Evolutionary conservation across 2,888 invertebrate genomes (phyloP).

Genomic region (Hypsopygia costalis): DNA sequence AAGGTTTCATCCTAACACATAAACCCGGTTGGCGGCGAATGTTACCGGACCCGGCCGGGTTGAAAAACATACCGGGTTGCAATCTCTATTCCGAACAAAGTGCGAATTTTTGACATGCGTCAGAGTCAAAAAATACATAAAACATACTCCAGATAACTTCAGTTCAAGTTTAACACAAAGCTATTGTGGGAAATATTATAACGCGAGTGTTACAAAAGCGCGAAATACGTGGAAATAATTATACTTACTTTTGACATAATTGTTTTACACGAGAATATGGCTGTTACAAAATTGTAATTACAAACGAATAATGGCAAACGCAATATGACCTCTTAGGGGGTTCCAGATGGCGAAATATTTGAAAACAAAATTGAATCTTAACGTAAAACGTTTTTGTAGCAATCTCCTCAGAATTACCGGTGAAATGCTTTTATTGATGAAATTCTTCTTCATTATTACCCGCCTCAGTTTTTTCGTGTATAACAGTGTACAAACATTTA

Average conservation of each 20-base stretch:
- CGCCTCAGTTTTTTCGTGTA: too few relatives aligned
- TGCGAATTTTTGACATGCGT: too few relatives aligned
- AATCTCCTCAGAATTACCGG: too few relatives aligned
- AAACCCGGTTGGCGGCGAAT: too few relatives aligned
- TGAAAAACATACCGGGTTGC: too few relatives aligned
- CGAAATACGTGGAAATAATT: background rate
- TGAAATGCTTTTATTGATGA: too few relatives aligned
- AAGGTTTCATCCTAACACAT: too few relatives aligned
- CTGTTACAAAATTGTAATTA: background rate
- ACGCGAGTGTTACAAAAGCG: background rate
- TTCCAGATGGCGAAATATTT: background rate
- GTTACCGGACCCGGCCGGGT: too few relatives aligned
- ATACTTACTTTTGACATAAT: background rate
- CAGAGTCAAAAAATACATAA: background rate
- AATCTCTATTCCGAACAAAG: too few relatives aligned
- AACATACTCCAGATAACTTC: background rate
- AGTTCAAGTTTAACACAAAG: background rate
- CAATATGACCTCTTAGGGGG: background rate
- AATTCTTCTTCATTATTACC: too few relatives aligned
- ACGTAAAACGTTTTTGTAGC: too few relatives aligned
- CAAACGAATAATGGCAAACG: background rate
- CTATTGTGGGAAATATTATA: background rate
- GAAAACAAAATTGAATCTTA: background rate
- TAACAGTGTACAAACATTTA: too few relatives aligned
- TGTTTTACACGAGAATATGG: background rate